phyloP scores from a whole-genome alignment of 2,113 vertebrate genomes.

The Perccottus glenii region DNA sequence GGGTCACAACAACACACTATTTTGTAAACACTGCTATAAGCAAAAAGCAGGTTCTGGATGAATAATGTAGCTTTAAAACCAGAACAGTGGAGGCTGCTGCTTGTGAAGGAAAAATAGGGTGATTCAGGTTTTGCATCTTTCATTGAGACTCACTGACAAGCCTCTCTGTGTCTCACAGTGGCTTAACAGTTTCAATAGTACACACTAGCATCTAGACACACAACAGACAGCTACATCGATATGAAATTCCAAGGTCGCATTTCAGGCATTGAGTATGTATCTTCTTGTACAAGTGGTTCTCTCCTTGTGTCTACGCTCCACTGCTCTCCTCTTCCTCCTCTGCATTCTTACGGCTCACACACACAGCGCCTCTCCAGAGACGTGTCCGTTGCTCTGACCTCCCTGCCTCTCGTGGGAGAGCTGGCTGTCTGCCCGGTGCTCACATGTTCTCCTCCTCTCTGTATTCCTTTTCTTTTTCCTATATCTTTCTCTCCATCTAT shows the following conservation, averaged over 20 bases:
- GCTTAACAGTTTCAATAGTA: background rate
- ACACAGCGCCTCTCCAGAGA: slow-evolving; percentile 63
- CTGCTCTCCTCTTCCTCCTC: slow-evolving; percentile 16
- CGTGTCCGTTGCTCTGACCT: slow-evolving; percentile 74
- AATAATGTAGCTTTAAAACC: too few species aligned
- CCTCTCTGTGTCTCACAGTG: too few species aligned
- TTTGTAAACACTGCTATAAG: too few species aligned
- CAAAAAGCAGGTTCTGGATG: too few species aligned
- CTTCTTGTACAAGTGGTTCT: slow-evolving; percentile 53
- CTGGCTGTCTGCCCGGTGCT: slow-evolving; percentile 66
- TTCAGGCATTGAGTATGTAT: slow-evolving; percentile 53
- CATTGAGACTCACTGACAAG: too few species aligned
- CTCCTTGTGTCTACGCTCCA: slow-evolving; percentile 47
- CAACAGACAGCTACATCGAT: slow-evolving; percentile 22
- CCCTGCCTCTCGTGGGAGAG: slow-evolving; percentile 65
- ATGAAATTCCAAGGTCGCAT: slow-evolving; percentile 67
- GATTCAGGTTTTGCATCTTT: too few species aligned
- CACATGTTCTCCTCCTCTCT: slow-evolving; percentile 49
- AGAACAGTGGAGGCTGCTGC: too few species aligned
- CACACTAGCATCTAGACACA: background rate
- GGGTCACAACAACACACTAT: too few species aligned
- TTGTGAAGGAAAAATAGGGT: too few species aligned
- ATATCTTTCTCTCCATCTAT: slow-evolving; percentile 61
- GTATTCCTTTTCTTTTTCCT: slow-evolving; percentile 43
- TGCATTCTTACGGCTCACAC: slow-evolving; percentile 1